Conservation (phyloP, 2,113 vertebrate species). For the Phalacrocorax pelagicus region DNA sequence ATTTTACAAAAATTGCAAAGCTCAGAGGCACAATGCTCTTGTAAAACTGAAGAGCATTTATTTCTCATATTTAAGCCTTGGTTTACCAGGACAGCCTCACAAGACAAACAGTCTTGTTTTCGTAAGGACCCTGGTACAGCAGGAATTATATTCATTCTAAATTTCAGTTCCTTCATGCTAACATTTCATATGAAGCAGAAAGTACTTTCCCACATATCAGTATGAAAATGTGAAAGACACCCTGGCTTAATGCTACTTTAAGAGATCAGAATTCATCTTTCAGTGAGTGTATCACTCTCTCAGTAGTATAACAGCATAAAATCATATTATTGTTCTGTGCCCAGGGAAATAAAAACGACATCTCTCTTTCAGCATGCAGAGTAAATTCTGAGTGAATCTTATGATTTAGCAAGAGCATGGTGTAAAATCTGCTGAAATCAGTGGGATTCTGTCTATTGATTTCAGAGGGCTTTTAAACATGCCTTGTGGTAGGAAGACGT, state of each 20-base stretch:
- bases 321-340: background rate
- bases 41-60: background rate
- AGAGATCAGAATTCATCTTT: constrained; percentile 32
- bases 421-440: constrained; percentile 19
- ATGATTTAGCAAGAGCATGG: background rate
- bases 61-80: constrained; percentile 36
- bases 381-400: background rate
- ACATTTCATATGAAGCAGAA: constrained; percentile 25
- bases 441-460: background rate
- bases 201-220: background rate
- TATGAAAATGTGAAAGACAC: constrained; percentile 13
- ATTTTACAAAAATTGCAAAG: background rate
- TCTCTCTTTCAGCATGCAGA: background rate
- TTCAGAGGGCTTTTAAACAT: background rate
- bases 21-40: background rate
- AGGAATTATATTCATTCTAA: constrained; percentile 21
- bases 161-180: background rate
- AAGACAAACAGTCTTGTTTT: constrained; percentile 35
- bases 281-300: background rate
- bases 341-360: background rate
- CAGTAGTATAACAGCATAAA: constrained; percentile 1
- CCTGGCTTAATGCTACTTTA: background rate
- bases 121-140: background rate
- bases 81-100: background rate
- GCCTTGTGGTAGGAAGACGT: background rate